Evolutionary conservation across 1,140 invertebrate genomes (phyloP), one percentile per base, ranked within the genome.

Genomic region (Yoshiicerus persimilis): DNA sequence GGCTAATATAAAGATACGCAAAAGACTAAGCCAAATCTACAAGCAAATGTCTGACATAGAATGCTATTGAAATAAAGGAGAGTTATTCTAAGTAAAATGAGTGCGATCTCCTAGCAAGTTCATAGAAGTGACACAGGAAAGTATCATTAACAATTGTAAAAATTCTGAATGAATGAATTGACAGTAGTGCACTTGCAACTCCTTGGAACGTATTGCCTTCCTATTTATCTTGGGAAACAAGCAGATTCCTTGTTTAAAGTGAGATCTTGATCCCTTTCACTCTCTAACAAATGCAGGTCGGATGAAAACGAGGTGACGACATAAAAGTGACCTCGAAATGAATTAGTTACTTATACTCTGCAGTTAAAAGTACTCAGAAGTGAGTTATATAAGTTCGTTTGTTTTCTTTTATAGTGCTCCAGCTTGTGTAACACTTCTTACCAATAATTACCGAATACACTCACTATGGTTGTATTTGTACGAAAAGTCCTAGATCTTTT

Each of bases 221-320:
- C 66, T 70, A 70, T 30, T 70, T 70, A 56, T 70, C 66, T 70
- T 70, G 11, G 32, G 32, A 34, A 80, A 80, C 75, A 80, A 80
- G 32, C 38, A 80, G 32, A 80, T 80, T 25, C 64, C 75, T 80
- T 80, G 34, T 34, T n/a, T 80, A 36, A 11, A 80, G 2, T 80
- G 75, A 56, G 47, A 13, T 80, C 32, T 80, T 36, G 13, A 70
- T 30, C 30, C 66, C 66, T 80, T 80, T 80, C 75, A 20, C 75
- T 34, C 16, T 80, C 75, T 38, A 80, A 9, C 1, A 80, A 80
- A 80, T 36, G 32, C 75, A 80, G 75, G 83, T 84, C 83, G 32
- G 38, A 47, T 41, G 83, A 84, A 56, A 84, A 84, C 30, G 83
- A 84, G 83, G 83, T 84, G 83, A 56, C 27, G 83, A 84, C 38